These are phyloP conservation scores for Galleria mellonella DNA, from an alignment of 1,140 invertebrate genomes.

Conservation along the genomic window DNA sequence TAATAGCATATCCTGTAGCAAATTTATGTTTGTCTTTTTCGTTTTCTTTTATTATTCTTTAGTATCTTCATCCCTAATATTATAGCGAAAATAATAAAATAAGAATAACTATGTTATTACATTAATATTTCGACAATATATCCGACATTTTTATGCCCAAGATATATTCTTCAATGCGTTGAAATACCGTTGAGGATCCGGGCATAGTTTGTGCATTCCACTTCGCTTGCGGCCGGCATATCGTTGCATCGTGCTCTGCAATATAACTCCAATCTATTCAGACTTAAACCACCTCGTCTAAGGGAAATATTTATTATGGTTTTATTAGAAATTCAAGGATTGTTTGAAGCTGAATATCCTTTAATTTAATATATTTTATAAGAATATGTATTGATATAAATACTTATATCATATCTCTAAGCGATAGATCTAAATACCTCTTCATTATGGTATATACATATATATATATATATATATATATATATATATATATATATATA, in stretches of 20 bases:
- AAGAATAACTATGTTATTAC: background rate
- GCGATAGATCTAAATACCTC: no score
- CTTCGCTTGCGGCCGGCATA: constrained; percentile 23
- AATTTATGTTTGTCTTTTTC: no score
- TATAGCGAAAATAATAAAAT: background rate
- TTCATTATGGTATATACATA: no score
- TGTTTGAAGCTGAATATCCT: background rate
- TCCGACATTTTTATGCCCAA: constrained; percentile 26
- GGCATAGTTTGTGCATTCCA: constrained; percentile 31
- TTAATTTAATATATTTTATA: no score
- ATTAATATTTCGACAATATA: background rate
- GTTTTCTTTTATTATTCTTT: no score
- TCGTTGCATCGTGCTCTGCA: constrained; percentile 9
- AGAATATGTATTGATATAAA: no score
- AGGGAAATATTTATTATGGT: no score
- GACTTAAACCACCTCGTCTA: background rate
- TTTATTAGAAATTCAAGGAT: background rate
- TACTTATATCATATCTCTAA: no score
- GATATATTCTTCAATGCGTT: constrained; percentile 24
- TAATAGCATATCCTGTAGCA: no score
- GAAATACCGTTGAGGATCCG: constrained; percentile 25
- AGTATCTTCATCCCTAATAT: no score
- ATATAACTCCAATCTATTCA: constrained; percentile 4
- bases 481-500: no score
- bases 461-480: no score